These are phyloP conservation scores for Zosterops borbonicus DNA, from an alignment of 2,113 vertebrate genomes.

Conservation along the genomic window DNA sequence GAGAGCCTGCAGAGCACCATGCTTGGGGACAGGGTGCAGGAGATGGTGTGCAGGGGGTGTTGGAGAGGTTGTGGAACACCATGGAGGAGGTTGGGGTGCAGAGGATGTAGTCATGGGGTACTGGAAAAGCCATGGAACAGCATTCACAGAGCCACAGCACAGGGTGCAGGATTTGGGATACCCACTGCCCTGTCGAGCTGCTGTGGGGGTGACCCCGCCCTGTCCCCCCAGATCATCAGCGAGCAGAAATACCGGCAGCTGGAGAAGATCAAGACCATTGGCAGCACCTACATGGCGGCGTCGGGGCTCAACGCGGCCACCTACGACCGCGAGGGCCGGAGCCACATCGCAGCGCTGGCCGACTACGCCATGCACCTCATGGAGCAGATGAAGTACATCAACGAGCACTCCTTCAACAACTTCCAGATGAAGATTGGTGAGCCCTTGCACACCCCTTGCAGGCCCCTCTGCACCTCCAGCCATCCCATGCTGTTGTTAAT, in stretches of 20 bases:
- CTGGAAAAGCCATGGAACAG: neutral
- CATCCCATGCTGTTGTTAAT: accelerated
- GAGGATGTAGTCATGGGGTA: neutral
- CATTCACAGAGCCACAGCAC: accelerated
- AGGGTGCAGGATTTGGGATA: neutral
- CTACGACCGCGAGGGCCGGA: conserved; percentile 75
- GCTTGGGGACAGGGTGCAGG: neutral
- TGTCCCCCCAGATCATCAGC: neutral
- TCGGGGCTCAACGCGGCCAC: conserved; percentile 92
- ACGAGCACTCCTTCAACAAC: conserved; percentile 45
- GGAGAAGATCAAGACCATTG: conserved; percentile 96
- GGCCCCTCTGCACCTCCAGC: neutral
- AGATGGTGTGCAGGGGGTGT: neutral
- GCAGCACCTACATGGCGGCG: conserved; percentile 95
- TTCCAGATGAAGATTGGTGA: conserved; percentile 42
- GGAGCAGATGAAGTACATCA: conserved; percentile 54
- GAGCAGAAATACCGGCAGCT: conserved; percentile 80
- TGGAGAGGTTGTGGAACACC: no score
- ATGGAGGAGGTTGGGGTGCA: neutral
- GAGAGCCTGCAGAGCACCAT: neutral
- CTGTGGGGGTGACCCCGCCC: neutral
- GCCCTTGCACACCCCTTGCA: neutral
- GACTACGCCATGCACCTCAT: conserved; percentile 45
- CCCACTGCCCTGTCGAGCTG: accelerated
- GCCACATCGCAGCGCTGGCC: conserved; percentile 22